Base-by-base conservation (phyloP, 2,797 vertebrate genomes). In the Loris lydekkerianus region DNA sequence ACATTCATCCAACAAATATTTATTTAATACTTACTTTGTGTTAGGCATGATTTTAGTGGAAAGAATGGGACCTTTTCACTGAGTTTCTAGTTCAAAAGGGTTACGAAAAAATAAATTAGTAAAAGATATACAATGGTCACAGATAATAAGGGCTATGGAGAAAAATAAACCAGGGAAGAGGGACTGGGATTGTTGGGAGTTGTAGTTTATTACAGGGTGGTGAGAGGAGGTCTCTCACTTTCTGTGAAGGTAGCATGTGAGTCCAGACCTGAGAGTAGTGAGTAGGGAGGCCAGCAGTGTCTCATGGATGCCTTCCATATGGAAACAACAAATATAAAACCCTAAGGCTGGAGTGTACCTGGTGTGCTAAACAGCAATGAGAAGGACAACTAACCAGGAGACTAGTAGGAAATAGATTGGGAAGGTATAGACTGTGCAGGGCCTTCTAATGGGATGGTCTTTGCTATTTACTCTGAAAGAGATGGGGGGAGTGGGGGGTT, bases 21-120 rank as follows among this genome's bases (percentile, higher is more conserved):
- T 96, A 70, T 11, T 76, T 40, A 76, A 81, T 18, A 86, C 14
- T 61, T 86, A 49, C 58, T 93, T 80, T 72, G 53, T 84, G 23
- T 60, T 56, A 56, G n/a, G 53, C 3, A 23, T 77, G 21, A 40
- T 70, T 86, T 93, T n/a, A 56, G 18, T 89, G 75, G 60, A 72
- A 14, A 87, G 14, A 92, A 18, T 23, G n/a, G 86, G 81, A 58
- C 21, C 17, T 77, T 63, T 67, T 34, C 31, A 3, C 1, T 78
- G 49, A 40, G 53, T 83, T 92, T 86, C 81, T 65, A 31, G 18
- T 58, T 14, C 77, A 15, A 95, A 75, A 91, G 67, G 27, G 72
- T n/a, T 37, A 88, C 75, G 34, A 63, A 85, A 60, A 91, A 87
- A 60, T 18, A 88, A 65, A 75, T 31, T 20, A 34, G 27, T 83